A percentile compares a stretch with the other conserved stretches of the same genome.
Conservation (phyloP, 2,888 invertebrate species). For the Latheticus oryzae region DNA sequence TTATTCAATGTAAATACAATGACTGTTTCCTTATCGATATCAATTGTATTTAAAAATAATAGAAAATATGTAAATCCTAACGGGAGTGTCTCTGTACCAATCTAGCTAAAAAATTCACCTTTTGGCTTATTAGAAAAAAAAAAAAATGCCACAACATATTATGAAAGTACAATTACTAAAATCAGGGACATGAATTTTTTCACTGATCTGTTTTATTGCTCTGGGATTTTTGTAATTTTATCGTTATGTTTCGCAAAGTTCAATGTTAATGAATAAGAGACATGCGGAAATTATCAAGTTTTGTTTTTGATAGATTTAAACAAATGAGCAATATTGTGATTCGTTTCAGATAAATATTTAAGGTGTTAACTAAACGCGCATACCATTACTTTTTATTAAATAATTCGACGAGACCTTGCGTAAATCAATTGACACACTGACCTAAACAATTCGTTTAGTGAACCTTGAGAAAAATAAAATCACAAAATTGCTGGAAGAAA, state of each 20-base stretch:
- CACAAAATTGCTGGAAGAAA: conserved; percentile 9
- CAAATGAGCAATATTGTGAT: no score
- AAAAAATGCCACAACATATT: neutral
- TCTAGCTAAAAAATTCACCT: conserved; percentile 1
- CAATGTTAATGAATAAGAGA: conserved; percentile 19
- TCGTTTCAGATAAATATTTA: no score
- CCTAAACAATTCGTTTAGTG: conserved; percentile 34
- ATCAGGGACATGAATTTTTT: conserved; percentile 17
- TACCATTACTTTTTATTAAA: conserved; percentile 31
- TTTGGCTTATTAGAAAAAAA: conserved; percentile 18
- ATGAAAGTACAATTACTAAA: conserved; percentile 9
- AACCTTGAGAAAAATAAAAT: conserved; percentile 41
- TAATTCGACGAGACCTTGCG: conserved; percentile 30
- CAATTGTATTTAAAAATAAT: conserved; percentile 32
- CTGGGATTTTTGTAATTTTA: conserved; percentile 14
- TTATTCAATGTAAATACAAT: conserved; percentile 25
- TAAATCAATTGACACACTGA: conserved; percentile 46
- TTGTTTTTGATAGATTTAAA: no score
- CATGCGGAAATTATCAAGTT: conserved; percentile 26
- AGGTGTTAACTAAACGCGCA: no score
- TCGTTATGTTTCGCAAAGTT: conserved; percentile 24
- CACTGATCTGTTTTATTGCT: neutral
- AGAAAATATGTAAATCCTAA: conserved; percentile 27
- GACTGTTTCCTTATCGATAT: conserved; percentile 3
- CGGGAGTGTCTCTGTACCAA: conserved; percentile 10